Evolutionary conservation across 2,797 vertebrate species (phyloP), one percentile per base, ranked within the genome.

Genomic region (Silurus aristotelis): DNA sequence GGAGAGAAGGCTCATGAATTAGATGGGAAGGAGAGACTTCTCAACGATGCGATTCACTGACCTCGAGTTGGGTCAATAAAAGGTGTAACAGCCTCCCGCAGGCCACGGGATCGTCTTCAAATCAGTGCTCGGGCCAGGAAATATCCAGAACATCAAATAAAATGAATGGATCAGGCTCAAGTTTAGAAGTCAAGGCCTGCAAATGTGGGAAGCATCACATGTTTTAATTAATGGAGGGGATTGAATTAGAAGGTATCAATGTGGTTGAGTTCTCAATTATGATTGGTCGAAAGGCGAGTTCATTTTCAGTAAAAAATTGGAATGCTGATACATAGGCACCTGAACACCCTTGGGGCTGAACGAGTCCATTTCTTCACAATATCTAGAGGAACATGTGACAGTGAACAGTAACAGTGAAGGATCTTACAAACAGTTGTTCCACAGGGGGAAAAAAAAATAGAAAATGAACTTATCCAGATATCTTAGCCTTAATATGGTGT

Each of bases 1-100:
- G 22, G 85, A 87, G 88, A 38, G 87, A 86, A 85, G 82, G 81
- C 88, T 86, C 88, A 86, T 91, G 88, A 92, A 92, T 90, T 68
- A 86, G 82, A 88, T 84, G 70, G 66, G 19, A 81, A 85, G 20
- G 60, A 55, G 77, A 63, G 19, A 31, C 76, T 52, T 58, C 19
- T 67, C 87, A 72, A 31, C 70, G 15, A 71, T 67, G 72, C 72
- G 80, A 63, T 76, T 80, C n/a, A 67, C 25, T 80, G 68, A 82
- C 71, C 79, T 82, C 79, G 19, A 52, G 9, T 58, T 82, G 19
- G 79, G 79, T 85, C 79, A 76, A 85, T 82, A 82, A 82, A 82
- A 82, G 15, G 15, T 22, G 38, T 76, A 85, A 85, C 70, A 27
- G 13, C 56, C 84, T 87, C 83, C 84, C 48, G n/a, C 82, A 83